Conservation (phyloP, 1,140 invertebrate species). For the Scaptomyza pallida region DNA sequence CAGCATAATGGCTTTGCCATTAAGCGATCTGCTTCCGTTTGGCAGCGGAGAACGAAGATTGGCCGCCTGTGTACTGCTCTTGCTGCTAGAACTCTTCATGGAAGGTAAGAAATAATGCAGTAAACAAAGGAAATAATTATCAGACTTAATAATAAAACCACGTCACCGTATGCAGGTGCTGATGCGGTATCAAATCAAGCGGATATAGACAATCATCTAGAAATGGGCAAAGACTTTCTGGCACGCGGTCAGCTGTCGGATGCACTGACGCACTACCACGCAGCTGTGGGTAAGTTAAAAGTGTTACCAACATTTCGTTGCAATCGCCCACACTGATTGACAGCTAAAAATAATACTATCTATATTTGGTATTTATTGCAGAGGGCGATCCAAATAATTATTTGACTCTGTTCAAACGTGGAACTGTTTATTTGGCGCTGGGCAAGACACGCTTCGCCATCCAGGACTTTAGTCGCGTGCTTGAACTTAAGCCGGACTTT, state of each 20-base stretch:
- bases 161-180: conserved; percentile 75
- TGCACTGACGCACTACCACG: conserved; percentile 98
- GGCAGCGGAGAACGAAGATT: conserved; percentile 73
- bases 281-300: conserved; percentile 94
- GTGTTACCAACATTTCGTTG: neutral
- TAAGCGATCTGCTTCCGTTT: conserved; percentile 71
- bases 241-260: conserved; percentile 96
- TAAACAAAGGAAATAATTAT: neutral
- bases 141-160: conserved; percentile 29
- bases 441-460: conserved; percentile 98
- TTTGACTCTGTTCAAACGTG: conserved; percentile 96
- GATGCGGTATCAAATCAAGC: conserved; percentile 88
- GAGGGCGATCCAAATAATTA: conserved; percentile 98
- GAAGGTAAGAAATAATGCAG: conserved; percentile 62
- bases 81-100: conserved; percentile 77
- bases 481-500: conserved; percentile 98
- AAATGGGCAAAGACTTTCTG: conserved; percentile 95
- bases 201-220: conserved; percentile 96
- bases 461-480: conserved; percentile 95
- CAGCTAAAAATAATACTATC: too few relatives aligned
- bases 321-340: too few relatives aligned
- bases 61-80: conserved; percentile 71
- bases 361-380: conserved; percentile 84
- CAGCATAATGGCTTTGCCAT: conserved; percentile 67
- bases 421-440: conserved; percentile 97